A percentile compares a stretch with the other conserved stretches of the same genome.
phyloP scores from a whole-genome alignment of 2,113 vertebrate genomes.

The Macroglossus sobrinus region DNA sequence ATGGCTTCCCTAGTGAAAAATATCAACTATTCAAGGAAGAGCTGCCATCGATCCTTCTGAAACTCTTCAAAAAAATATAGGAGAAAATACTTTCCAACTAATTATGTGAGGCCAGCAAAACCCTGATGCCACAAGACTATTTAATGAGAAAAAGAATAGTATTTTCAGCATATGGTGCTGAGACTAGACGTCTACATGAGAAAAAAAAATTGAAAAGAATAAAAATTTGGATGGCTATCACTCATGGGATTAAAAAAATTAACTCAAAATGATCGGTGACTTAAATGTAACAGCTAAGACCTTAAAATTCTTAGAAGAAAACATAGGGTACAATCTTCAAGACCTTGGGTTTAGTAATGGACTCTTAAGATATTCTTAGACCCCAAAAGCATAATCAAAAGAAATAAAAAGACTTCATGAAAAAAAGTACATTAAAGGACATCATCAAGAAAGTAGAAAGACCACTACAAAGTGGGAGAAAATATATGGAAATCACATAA shows the following conservation, averaged over 20 bases:
- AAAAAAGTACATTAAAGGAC: not conserved
- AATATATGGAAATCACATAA: not conserved
- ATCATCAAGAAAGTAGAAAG: not conserved
- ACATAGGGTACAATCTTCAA: not conserved
- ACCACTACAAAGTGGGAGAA: not conserved
- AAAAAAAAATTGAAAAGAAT: not conserved
- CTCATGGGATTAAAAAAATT: not conserved
- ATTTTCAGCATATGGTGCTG: not conserved
- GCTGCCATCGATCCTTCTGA: not conserved
- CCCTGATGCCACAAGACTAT: not conserved
- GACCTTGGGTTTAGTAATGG: not conserved
- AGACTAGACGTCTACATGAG: not conserved
- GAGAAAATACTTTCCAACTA: not conserved
- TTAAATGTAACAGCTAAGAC: not conserved
- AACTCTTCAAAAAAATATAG: not conserved
- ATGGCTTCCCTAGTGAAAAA: not conserved
- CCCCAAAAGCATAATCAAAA: not conserved
- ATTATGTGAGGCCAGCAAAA: not conserved
- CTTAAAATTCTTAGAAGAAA: not conserved
- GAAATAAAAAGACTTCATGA: not conserved
- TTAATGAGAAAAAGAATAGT: not conserved
- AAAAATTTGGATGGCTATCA: not conserved
- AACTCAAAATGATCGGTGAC: not conserved
- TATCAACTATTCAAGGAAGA: not conserved
- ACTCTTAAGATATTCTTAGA: not conserved